Conservation (phyloP, 2,888 invertebrate genomes). For the Drosophila ustulata region DNA sequence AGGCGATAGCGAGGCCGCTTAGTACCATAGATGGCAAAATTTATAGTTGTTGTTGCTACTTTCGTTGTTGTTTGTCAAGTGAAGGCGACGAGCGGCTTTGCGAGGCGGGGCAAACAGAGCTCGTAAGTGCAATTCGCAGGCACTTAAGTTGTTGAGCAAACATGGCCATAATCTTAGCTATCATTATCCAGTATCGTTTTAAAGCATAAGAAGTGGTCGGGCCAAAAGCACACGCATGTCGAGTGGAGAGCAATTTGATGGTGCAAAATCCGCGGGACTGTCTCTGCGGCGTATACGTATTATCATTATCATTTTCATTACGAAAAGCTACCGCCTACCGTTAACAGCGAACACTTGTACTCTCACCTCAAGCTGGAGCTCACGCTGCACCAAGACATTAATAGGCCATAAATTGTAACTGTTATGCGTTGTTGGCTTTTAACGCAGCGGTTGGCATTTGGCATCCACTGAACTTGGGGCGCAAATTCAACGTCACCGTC, state of each 20-base stretch:
- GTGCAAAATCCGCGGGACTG: constrained; percentile 20
- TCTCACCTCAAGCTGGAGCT: constrained; percentile 35
- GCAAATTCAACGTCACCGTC: constrained; percentile 33
- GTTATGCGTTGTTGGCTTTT: constrained; percentile 81
- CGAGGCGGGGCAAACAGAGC: constrained; percentile 20
- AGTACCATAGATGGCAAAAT: constrained; percentile 1
- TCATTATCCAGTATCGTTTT: constrained; percentile 53
- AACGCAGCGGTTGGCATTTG: constrained; percentile 72
- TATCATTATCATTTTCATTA: constrained; percentile 24
- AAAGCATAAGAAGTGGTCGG: constrained; percentile 36
- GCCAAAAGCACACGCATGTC: constrained; percentile 3
- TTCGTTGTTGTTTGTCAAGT: constrained; percentile 16
- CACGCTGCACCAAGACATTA: constrained; percentile 62
- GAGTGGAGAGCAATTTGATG: constrained; percentile 25
- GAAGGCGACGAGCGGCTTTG: background rate
- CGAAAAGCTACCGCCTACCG: constrained; percentile 45
- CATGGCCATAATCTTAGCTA: constrained; percentile 62
- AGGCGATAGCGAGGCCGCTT: constrained; percentile 31
- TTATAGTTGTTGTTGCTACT: background rate
- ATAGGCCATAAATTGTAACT: constrained; percentile 81
- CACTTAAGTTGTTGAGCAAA: constrained; percentile 68
- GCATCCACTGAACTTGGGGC: constrained; percentile 53
- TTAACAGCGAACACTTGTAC: constrained; percentile 21
- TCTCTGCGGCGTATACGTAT: constrained; percentile 52
- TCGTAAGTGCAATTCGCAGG: constrained; percentile 62